Conservation (phyloP, 2,797 vertebrate genomes). For the Synanceia verrucosa region DNA sequence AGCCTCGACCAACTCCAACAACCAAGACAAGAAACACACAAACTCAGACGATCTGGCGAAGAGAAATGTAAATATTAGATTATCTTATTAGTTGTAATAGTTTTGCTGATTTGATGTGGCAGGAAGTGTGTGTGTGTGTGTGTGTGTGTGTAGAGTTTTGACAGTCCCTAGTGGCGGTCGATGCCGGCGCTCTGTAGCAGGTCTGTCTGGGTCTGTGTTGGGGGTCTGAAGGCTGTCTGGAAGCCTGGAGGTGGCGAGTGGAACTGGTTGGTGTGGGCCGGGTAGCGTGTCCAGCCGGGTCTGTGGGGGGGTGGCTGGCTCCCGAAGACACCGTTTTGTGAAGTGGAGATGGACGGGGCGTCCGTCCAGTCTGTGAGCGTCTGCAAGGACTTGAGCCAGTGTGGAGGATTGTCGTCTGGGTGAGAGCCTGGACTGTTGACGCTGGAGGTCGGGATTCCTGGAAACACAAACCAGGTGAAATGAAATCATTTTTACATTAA, state of each 20-base stretch:
- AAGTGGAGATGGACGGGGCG: slow-evolving; percentile 81
- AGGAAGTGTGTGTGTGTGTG: slow-evolving; percentile 11
- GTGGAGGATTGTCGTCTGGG: slow-evolving; percentile 95
- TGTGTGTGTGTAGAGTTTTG: too few species aligned
- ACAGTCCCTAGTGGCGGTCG: slow-evolving; percentile 88
- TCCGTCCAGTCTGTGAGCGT: slow-evolving; percentile 95
- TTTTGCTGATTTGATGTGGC: slow-evolving; percentile 49
- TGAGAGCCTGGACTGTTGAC: slow-evolving; percentile 92
- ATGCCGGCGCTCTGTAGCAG: slow-evolving; percentile 92
- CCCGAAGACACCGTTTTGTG: slow-evolving; percentile 84
- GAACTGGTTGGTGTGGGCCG: slow-evolving; percentile 82
- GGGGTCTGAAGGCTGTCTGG: slow-evolving; percentile 91
- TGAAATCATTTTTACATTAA: neutral
- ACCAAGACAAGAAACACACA: slow-evolving; percentile 70
- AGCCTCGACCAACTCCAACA: slow-evolving; percentile 69
- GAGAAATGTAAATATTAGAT: slow-evolving; percentile 79
- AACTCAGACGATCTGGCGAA: slow-evolving; percentile 61
- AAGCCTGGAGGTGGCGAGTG: slow-evolving; percentile 95
- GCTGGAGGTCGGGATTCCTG: slow-evolving; percentile 89
- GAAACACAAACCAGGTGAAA: neutral
- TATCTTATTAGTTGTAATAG: slow-evolving; percentile 85
- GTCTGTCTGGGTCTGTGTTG: slow-evolving; percentile 92
- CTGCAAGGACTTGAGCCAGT: slow-evolving; percentile 95
- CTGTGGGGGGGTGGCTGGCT: slow-evolving; percentile 88
- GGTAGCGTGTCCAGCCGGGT: slow-evolving; percentile 90